Conservation (phyloP, 23 tunicate genomes). For the Clavelina lepadiformis region DNA sequence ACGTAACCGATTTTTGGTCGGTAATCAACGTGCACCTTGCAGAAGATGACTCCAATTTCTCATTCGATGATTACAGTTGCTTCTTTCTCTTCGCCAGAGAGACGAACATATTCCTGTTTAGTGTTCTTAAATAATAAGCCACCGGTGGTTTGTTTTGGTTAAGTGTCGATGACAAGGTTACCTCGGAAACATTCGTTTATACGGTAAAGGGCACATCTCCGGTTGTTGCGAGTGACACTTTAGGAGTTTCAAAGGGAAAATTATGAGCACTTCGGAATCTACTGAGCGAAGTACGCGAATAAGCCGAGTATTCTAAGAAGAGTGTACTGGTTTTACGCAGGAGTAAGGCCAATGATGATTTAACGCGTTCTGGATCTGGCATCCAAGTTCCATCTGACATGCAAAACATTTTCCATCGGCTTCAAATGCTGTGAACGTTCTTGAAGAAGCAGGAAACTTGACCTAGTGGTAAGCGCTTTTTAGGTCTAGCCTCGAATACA, state of each 20-base stretch:
- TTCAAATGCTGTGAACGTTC: conserved; percentile 9
- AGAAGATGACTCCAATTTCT: too few relatives aligned
- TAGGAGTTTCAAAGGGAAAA: too few relatives aligned
- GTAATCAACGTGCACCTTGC: conserved; percentile 9
- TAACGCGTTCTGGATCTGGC: conserved; percentile 10
- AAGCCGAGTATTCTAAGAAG: conserved; percentile 2
- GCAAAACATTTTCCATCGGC: not conserved
- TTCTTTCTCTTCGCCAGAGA: too few relatives aligned
- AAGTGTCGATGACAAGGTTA: too few relatives aligned
- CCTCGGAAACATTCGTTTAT: too few relatives aligned
- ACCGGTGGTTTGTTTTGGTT: too few relatives aligned
- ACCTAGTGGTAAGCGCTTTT: conserved; percentile 7
- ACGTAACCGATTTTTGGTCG: conserved; percentile 15
- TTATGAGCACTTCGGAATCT: not conserved
- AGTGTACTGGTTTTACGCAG: not conserved
- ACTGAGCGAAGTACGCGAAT: conserved; percentile 6
- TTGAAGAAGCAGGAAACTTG: not conserved
- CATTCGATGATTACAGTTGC: too few relatives aligned
- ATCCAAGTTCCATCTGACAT: not conserved
- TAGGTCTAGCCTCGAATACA: conserved; percentile 1
- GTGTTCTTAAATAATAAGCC: too few relatives aligned
- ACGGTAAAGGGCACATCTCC: too few relatives aligned
- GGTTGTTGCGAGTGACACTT: too few relatives aligned
- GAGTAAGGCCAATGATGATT: not conserved
- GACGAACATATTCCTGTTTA: too few relatives aligned